Base-by-base conservation (phyloP, 2,797 vertebrate genomes). In the Columba guinea region DNA sequence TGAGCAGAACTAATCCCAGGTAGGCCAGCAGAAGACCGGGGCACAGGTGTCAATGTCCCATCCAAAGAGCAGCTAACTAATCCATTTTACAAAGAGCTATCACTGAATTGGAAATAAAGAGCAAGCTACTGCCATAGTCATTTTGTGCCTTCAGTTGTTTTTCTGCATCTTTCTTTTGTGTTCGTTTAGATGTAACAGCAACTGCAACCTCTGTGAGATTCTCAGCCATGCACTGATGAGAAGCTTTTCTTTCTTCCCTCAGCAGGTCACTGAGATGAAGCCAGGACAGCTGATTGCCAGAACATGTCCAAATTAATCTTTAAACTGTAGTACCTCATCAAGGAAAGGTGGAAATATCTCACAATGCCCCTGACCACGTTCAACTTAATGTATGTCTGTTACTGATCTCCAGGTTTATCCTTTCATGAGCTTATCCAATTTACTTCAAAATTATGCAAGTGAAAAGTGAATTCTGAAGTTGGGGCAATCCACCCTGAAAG, bases 371-470 rank as follows among this genome's bases (percentile, higher is more conserved):
- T 87, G 52, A 23, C 44, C 67, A 8, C 41, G 28, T 69, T 81
- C 52, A 34, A 78, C 34, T 64, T 83, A 20, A 80, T 85, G 56
- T 67, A n/a, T 82, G 56, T 19, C 52, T 74, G n/a, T 49, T 76
- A 76, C 26, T 74, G 32, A 63, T 93, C 28, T 89, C 67, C 86
- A 93, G 39, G 32, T 90, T 74, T 80, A 73, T 67, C 28, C 34
- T 90, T 94, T 77, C 30, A 62, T 28, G 53, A 91, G 59, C 27
- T 81, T 73, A 58, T 32, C 35, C 70, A 32, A 53, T 86, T 71
- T 53, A 82, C 22, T 41, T 80, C 24, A 70, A 86, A 95, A 74
- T 81, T 88, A 58, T 65, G 75, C 14, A 58, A 60, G 39, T 39
- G 32, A 64, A 44, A 34, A 55, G 28, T 51, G 56, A 92, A 52